Percentiles rank a stretch among this genome's conserved stretches.
phyloP scores from a whole-genome alignment of 2,113 vertebrate genomes.

The Malurus melanocephalus region DNA sequence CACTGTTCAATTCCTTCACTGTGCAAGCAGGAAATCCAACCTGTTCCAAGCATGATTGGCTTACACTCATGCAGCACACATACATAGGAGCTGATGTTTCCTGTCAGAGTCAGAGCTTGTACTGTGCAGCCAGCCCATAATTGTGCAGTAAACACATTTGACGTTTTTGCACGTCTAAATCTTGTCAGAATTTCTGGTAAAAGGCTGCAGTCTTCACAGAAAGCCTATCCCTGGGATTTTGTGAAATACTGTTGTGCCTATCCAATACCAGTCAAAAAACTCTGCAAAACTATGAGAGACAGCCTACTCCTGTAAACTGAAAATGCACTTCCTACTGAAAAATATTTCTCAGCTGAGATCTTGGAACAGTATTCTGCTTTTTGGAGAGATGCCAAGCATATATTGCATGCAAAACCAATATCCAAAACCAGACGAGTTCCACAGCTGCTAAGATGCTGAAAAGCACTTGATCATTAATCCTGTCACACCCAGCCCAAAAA shows the following conservation, averaged over 20 bases:
- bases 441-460: slow-evolving; percentile 56
- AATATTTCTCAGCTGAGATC: slow-evolving; percentile 51
- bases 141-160: not conserved
- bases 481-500: slow-evolving; percentile 51
- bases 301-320: not conserved
- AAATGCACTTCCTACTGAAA: slow-evolving; percentile 51
- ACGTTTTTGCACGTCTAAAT: not conserved
- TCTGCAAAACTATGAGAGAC: not conserved
- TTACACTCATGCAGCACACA: not conserved
- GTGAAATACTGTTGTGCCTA: not conserved
- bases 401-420: slow-evolving; percentile 35
- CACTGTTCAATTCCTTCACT: slow-evolving; percentile 1
- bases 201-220: not conserved
- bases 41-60: not conserved
- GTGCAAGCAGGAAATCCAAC: slow-evolving; percentile 8
- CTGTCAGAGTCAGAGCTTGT: not conserved
- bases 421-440: not conserved
- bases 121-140: not conserved
- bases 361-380: slow-evolving; percentile 29
- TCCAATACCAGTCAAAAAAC: not conserved
- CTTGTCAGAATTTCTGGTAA: not conserved
- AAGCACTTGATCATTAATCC: slow-evolving; percentile 58
- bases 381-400: slow-evolving; percentile 59
- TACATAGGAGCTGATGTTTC: not conserved
- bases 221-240: not conserved